Evolutionary conservation across 2,888 invertebrate species (phyloP), one percentile per base, ranked within the genome.

Genomic region (Girardia tigrina): DNA sequence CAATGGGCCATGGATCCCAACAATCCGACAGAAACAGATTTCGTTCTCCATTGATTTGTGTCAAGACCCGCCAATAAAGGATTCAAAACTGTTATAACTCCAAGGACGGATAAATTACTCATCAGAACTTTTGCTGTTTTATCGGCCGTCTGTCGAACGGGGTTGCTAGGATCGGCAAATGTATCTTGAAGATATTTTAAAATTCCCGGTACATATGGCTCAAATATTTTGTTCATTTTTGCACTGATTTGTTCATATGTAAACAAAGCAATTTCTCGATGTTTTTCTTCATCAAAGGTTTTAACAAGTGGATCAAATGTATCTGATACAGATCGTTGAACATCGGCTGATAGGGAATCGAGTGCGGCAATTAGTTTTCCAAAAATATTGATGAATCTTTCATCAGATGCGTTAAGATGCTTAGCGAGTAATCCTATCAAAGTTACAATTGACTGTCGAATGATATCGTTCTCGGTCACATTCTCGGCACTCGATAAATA

Each of bases 1-100:
- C 97, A 98, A 86, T 90, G 94, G 0, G 97, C 95, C 95, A 98
- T 97, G 14, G 94, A 92, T 12, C 97, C 95, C 28, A 97, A 87
- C 75, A 97, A 86, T 83, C 97, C 95, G 76, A 95, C 92, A 0
- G 94, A 94, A 6, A 56, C 56, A 28, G 77, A 72, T 70, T 90
- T 92, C 0, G 98, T 98, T 81, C 98, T 87, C 98, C 98, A 99
- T 16, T 70, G 94, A 85, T 98, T 97, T 83, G 97, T 93, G 83
- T 95, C 91, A 76, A 98, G 86, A 36, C 94, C 97, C 80, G 90
- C 90, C 78, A 98, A 86, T 78, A 98, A 87, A 78, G 93, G 90
- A 0, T 98, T 98, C 79, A 99, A 87, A 76, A 98, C 92, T 69
- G 98, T 87, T 86, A 97, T 98, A 70, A 97, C 97, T 78, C 98